phyloP scores from a whole-genome alignment of 2,888 invertebrate species.

The Erynnis tages region DNA sequence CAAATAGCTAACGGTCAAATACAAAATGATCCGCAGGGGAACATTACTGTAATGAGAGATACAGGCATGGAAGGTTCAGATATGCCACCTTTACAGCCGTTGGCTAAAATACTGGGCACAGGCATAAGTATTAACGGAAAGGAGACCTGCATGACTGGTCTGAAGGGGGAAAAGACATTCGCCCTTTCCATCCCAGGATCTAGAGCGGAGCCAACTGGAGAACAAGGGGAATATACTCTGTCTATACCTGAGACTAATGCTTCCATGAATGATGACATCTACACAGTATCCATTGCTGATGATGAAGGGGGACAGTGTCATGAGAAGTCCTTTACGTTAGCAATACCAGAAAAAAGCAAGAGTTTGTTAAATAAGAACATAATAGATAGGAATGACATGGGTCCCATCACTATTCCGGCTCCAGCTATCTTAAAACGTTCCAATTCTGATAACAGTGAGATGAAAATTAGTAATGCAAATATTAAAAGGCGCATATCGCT shows the following conservation, averaged over 20 bases:
- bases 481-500: constrained; percentile 71
- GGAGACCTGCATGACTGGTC: constrained; percentile 52
- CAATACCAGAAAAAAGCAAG: constrained; percentile 74
- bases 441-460: constrained; percentile 73
- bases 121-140: constrained; percentile 56
- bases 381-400: constrained; percentile 58
- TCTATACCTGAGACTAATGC: constrained; percentile 78
- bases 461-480: constrained; percentile 57
- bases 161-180: constrained; percentile 63
- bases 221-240: constrained; percentile 73
- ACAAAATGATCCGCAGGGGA: constrained; percentile 82
- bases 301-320: constrained; percentile 64
- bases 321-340: constrained; percentile 68
- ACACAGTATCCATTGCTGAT: constrained; percentile 77
- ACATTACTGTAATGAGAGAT: constrained; percentile 83
- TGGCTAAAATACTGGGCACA: constrained; percentile 48
- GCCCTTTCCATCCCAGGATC: constrained; percentile 70
- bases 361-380: constrained; percentile 65
- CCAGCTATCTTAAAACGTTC: constrained; percentile 75
- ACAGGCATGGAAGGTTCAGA: constrained; percentile 57
- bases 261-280: constrained; percentile 77
- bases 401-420: constrained; percentile 58
- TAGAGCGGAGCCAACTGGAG: constrained; percentile 74
- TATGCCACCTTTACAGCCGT: constrained; percentile 70
- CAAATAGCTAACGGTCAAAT: constrained; percentile 86